Evolutionary conservation across 2,888 invertebrate species (phyloP), one percentile per base, ranked within the genome.

Genomic region (Hedya salicella): DNA sequence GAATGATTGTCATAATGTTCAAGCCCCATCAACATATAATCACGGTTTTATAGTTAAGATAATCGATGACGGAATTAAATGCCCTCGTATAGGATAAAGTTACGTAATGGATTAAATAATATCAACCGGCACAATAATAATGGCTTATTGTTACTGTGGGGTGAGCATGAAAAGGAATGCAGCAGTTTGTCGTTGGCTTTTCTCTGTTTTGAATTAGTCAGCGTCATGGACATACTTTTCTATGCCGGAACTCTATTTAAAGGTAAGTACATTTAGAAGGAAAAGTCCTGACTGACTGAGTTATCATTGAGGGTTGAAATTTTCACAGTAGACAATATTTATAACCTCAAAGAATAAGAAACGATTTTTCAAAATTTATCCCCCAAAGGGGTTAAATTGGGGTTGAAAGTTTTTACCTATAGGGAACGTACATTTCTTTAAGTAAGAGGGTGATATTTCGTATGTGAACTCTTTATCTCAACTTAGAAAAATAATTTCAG

Each of bases 101-200:
- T 52, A 32, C 32, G 19, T 62, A 62, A 62, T 6, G 14, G 16
- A 39, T 46, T 53, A n/a, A 39, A 53, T 32, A 42, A 46, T 30
- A 6, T 46, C 13, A 32, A 44, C 25, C 19, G n/a, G 17, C 17
- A 30, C 32, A 32, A 57, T 32, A 30, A 57, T 52, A 16, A 61
- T 16, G 25, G 4, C 25, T 17, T 19, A 19, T 14, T 40, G 30
- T 36, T 50, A 30, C n/a, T 19, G 4, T 42, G n/a, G 30, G 42
- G 30, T 52, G 32, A 52, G 30, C 50, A 52, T 61, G 17, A 42
- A 49, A 13, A 40, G 30, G 17, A 44, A 42, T 42, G 11, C 14
- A 32, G 19, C 11, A 52, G 17, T 62, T 42, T 44, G 32, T 14
- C 52, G 49, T 17, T 17, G 60, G 52, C 9, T 42, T 42, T 56